Evolutionary conservation across 2,888 invertebrate genomes (phyloP).

Genomic region (Microplitis manilae): DNA sequence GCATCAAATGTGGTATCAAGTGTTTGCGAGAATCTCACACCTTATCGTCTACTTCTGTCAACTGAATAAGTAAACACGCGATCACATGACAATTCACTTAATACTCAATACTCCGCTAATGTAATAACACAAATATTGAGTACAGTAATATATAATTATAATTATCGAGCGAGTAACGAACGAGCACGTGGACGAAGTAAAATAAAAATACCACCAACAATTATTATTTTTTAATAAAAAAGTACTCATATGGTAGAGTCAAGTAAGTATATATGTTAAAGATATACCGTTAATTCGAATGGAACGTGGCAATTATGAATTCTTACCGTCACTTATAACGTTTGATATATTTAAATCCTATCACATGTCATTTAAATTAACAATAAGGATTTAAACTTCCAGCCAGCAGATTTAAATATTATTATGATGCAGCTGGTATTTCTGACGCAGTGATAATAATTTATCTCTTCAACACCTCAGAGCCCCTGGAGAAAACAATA

Average conservation of each 20-base stretch:
- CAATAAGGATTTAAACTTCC: neutral
- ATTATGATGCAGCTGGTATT: neutral
- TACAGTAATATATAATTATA: neutral
- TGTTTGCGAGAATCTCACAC: neutral
- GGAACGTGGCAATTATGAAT: slow-evolving; percentile 53
- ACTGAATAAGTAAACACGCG: neutral
- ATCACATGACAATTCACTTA: neutral
- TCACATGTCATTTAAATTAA: slow-evolving; percentile 10
- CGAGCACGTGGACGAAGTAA: neutral
- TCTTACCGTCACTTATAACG: slow-evolving; percentile 41
- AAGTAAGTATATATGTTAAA: slow-evolving; percentile 39
- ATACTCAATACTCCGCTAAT: neutral
- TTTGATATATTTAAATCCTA: slow-evolving; percentile 38
- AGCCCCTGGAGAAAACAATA: neutral
- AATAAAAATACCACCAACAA: neutral
- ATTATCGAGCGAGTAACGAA: neutral
- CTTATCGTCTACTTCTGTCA: neutral
- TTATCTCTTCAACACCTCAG: neutral
- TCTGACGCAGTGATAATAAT: slow-evolving; percentile 1
- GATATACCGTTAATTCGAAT: slow-evolving; percentile 54
- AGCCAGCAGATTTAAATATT: neutral
- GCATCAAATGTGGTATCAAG: neutral
- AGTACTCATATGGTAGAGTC: slow-evolving; percentile 19
- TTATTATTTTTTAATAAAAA: neutral
- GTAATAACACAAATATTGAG: neutral